A percentile compares a stretch with the other conserved stretches of the same genome.
phyloP scores from a whole-genome alignment of 2,113 vertebrate species.

The Rhinolophus ferrumequinum region DNA sequence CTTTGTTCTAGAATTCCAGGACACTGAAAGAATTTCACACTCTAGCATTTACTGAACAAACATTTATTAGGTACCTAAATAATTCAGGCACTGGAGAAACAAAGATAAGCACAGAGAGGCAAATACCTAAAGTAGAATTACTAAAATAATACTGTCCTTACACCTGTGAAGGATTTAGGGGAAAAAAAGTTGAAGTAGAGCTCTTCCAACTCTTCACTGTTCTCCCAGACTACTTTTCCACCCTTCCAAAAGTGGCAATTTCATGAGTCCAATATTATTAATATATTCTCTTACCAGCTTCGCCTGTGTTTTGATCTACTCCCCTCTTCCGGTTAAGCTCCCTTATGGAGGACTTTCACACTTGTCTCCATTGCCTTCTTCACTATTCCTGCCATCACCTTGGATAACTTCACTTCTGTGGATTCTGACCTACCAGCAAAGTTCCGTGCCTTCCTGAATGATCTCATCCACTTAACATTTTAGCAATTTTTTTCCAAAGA shows the following conservation, averaged over 20 bases:
- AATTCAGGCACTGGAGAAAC: background rate
- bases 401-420: background rate
- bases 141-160: background rate
- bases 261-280: background rate
- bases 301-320: background rate
- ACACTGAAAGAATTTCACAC: background rate
- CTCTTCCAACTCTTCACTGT: background rate
- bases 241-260: background rate
- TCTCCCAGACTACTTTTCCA: background rate
- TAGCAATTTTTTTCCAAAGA: background rate
- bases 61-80: constrained; percentile 45
- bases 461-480: constrained; percentile 31
- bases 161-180: background rate
- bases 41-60: constrained; percentile 29
- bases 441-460: background rate
- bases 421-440: background rate
- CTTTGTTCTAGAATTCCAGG: constrained; percentile 37
- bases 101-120: background rate
- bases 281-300: background rate
- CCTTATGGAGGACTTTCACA: background rate
- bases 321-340: background rate
- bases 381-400: background rate
- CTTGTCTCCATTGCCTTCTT: background rate
- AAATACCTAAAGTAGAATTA: constrained; percentile 15
- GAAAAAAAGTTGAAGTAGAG: background rate